phyloP scores from a whole-genome alignment of 1,140 invertebrate genomes.

The Anthonomus grandis region DNA sequence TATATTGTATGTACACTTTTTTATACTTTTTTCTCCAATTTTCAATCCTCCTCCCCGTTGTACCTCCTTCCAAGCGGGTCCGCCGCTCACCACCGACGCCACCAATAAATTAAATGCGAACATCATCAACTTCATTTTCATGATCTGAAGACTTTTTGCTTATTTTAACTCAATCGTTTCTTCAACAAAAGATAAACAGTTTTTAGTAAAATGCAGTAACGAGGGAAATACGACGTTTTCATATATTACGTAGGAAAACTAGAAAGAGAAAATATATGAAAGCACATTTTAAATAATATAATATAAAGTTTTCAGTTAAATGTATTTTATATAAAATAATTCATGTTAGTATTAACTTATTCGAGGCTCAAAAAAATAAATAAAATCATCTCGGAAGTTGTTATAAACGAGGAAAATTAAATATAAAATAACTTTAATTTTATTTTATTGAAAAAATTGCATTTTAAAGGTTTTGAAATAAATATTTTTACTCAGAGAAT shows the following conservation, averaged over 20 bases:
- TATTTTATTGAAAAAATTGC: too few species aligned
- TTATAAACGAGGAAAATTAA: too few species aligned
- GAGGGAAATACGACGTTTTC: neutral
- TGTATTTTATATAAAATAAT: neutral
- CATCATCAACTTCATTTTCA: slow-evolving; percentile 25
- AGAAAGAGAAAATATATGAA: slow-evolving; percentile 2
- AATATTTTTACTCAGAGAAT: too few species aligned
- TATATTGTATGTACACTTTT: too few species aligned
- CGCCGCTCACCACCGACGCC: slow-evolving; percentile 48
- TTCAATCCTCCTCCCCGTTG: slow-evolving; percentile 48
- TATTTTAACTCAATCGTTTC: neutral
- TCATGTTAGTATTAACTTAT: too few species aligned
- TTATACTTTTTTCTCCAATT: slow-evolving; percentile 46
- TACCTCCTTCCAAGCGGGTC: slow-evolving; percentile 46
- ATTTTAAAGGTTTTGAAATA: too few species aligned
- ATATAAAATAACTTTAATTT: too few species aligned
- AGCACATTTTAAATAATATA: neutral
- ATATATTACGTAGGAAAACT: neutral
- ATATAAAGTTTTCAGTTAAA: neutral
- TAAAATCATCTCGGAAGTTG: too few species aligned
- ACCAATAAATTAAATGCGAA: slow-evolving; percentile 22
- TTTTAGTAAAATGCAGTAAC: neutral
- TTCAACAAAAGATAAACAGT: neutral
- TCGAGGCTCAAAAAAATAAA: too few species aligned
- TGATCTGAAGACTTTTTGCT: neutral